A percentile compares a stretch with the other conserved stretches of the same genome.
phyloP scores from a whole-genome alignment of 2,797 vertebrate genomes.

The Neosilurus hyrtlii region DNA sequence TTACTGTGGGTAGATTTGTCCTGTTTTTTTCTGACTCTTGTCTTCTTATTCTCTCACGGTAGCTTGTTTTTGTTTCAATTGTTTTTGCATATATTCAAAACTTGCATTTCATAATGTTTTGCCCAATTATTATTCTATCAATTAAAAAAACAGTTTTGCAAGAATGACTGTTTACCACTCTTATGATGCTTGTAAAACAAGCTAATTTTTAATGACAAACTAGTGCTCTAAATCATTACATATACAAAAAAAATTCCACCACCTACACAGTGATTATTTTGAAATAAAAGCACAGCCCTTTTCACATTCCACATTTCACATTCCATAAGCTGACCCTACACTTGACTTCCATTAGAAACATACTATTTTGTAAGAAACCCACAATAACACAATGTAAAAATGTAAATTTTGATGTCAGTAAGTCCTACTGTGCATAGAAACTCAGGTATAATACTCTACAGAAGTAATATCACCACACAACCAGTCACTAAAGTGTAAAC shows the following conservation, averaged over 20 bases:
- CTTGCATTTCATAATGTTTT: no score
- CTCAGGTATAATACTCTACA: not conserved
- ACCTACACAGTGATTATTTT: not conserved
- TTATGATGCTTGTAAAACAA: not conserved
- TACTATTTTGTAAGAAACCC: not conserved
- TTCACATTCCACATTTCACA: not conserved
- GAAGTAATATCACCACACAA: not conserved
- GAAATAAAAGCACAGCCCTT: no score
- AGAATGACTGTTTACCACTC: not conserved
- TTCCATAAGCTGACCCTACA: not conserved
- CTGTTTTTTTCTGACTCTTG: no score
- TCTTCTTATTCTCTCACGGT: no score
- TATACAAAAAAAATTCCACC: not conserved
- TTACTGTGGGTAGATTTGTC: no score
- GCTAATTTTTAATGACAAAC: not conserved
- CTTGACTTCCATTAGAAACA: not conserved
- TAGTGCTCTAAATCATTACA: not conserved
- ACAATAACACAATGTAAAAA: not conserved
- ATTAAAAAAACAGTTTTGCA: not conserved
- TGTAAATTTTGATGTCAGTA: not conserved
- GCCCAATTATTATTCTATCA: no score
- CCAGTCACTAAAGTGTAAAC: slow-evolving; percentile 66
- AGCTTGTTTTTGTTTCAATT: no score
- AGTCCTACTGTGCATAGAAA: not conserved
- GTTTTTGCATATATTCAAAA: no score